Percentiles rank a stretch among this genome's conserved stretches.
Evolutionary conservation across 2,888 invertebrate genomes (phyloP).

Genomic region (Athalia cordata): DNA sequence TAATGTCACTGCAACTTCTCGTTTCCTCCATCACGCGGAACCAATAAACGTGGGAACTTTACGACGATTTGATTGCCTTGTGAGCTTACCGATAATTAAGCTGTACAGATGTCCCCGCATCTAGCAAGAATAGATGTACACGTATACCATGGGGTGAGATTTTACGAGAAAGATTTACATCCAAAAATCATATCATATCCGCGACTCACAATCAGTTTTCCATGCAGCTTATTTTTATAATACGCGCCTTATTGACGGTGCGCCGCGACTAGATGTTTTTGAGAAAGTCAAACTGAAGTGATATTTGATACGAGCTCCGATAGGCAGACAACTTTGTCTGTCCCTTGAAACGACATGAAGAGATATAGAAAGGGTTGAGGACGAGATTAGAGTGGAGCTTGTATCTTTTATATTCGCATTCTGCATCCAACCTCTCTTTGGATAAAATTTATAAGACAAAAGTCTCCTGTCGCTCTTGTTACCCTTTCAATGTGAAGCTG

Average conservation of each 20-base stretch:
- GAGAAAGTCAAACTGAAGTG: background rate
- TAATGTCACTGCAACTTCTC: slow-evolving; percentile 7
- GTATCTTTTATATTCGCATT: background rate
- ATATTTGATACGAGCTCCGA: slow-evolving; percentile 25
- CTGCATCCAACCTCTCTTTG: background rate
- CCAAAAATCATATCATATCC: background rate
- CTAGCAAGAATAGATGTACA: background rate
- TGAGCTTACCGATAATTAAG: background rate
- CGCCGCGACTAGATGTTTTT: background rate
- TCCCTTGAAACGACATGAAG: slow-evolving; percentile 1
- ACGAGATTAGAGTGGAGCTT: background rate
- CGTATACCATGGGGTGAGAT: background rate
- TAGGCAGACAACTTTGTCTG: background rate
- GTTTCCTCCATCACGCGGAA: background rate
- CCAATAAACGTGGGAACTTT: background rate
- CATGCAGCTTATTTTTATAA: no score
- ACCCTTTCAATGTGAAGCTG: no score
- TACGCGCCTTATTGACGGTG: no score
- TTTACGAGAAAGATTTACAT: background rate
- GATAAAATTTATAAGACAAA: background rate
- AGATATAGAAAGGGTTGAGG: background rate
- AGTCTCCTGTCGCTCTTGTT: no score
- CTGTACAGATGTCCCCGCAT: background rate
- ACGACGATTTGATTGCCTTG: background rate
- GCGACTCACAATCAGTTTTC: no score